Percentiles rank a stretch among this genome's conserved stretches.
Conservation (phyloP, 2,797 vertebrate genomes). For the Falco peregrinus region DNA sequence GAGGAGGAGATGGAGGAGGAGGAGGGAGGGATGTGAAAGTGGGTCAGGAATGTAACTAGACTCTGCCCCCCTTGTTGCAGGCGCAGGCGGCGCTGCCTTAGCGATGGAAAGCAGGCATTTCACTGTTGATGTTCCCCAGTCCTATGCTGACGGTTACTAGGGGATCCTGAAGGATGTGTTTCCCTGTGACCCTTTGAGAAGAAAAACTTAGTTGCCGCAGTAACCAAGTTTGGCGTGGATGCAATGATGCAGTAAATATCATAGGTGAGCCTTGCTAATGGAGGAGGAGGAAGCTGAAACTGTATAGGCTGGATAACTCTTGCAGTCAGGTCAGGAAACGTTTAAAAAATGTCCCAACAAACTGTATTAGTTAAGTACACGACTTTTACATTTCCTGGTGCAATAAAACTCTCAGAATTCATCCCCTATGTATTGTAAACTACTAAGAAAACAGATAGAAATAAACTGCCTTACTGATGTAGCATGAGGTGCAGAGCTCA, state of each 20-base stretch:
- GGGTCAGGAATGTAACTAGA: slow-evolving; percentile 84
- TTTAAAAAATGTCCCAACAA: background rate
- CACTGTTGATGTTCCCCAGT: slow-evolving; percentile 75
- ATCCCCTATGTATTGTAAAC: background rate
- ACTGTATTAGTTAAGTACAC: background rate
- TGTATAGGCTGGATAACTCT: background rate
- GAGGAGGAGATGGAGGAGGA: slow-evolving; percentile 55
- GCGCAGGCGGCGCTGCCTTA: slow-evolving; percentile 67
- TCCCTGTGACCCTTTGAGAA: slow-evolving; percentile 83
- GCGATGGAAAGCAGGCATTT: slow-evolving; percentile 69
- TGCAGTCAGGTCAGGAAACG: background rate
- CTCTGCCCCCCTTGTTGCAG: slow-evolving; percentile 71
- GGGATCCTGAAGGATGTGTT: slow-evolving; percentile 86
- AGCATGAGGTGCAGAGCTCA: background rate
- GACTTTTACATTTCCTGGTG: background rate
- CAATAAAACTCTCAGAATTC: background rate
- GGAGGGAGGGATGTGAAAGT: slow-evolving; percentile 79
- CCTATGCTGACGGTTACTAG: slow-evolving; percentile 75
- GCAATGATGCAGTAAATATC: slow-evolving; percentile 75
- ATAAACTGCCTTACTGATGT: background rate
- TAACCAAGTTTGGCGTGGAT: slow-evolving; percentile 84
- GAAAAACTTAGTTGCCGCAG: slow-evolving; percentile 83
- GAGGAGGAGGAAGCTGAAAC: slow-evolving; percentile 51
- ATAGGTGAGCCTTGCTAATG: slow-evolving; percentile 72
- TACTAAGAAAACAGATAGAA: slow-evolving; percentile 17